Evolutionary conservation across 2,888 invertebrate species (phyloP).

Genomic region (Anaspis maculata): DNA sequence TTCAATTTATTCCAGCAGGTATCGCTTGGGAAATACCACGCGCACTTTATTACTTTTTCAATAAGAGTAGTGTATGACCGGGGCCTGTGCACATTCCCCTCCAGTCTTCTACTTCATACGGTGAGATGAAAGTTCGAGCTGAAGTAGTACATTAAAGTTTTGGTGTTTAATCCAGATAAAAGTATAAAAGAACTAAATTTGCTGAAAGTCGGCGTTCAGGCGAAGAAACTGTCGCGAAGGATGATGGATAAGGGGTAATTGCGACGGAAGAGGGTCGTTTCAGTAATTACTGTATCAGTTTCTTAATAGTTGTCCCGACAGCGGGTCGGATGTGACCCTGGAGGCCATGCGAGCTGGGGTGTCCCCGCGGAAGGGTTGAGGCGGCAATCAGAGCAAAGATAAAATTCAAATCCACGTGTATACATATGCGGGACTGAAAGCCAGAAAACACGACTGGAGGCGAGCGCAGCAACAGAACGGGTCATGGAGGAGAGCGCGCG

Average conservation of each 20-base stretch:
- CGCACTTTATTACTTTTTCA: constrained; percentile 10
- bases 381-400: constrained; percentile 14
- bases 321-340: constrained; percentile 26
- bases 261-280: constrained; percentile 9
- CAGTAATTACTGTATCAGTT: constrained; percentile 30
- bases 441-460: too few relatives aligned
- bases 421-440: constrained; percentile 15
- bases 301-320: constrained; percentile 34
- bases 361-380: constrained; percentile 30
- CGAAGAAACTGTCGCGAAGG: too few relatives aligned
- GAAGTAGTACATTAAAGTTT: too few relatives aligned
- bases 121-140: too few relatives aligned
- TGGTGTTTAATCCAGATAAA: too few relatives aligned
- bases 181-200: too few relatives aligned
- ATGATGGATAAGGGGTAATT: too few relatives aligned
- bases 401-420: constrained; percentile 22
- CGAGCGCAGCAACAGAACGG: constrained; percentile 19
- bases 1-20: too few relatives aligned
- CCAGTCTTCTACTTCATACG: too few relatives aligned
- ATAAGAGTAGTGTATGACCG: too few relatives aligned
- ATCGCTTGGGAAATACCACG: constrained; percentile 6
- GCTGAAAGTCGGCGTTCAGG: too few relatives aligned
- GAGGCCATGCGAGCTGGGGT: constrained; percentile 25
- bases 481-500: constrained; percentile 17
- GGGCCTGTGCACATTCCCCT: too few relatives aligned